Percentiles rank a stretch among this genome's conserved stretches.
Evolutionary conservation across 2,113 vertebrate species (phyloP).

Genomic region (Eptatretus burgeri): DNA sequence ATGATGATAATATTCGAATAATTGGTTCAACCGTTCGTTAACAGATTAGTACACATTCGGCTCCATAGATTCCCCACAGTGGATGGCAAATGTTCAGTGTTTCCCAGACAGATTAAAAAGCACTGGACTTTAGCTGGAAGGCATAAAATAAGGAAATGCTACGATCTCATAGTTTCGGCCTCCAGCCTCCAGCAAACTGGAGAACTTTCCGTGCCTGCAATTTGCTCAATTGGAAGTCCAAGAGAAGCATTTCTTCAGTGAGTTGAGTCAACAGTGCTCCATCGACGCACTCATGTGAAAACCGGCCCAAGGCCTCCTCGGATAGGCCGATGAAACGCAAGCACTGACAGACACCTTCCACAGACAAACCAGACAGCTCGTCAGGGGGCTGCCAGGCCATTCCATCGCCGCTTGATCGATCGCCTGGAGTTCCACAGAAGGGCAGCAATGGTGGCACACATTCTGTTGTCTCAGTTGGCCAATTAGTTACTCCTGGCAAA

Average conservation of each 20-base stretch:
- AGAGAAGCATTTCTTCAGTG: conserved; percentile 70
- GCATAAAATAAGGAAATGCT: too few relatives aligned
- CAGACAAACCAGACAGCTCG: conserved; percentile 45
- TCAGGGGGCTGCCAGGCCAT: conserved; percentile 56
- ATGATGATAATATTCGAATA: too few relatives aligned
- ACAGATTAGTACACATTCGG: too few relatives aligned
- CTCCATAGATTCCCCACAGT: too few relatives aligned
- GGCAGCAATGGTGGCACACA: conserved; percentile 15
- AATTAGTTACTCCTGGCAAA: too few relatives aligned
- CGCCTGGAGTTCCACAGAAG: conserved; percentile 20
- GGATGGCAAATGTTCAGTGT: too few relatives aligned
- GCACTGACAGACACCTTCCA: conserved; percentile 70
- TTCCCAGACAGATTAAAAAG: too few relatives aligned
- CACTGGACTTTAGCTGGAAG: too few relatives aligned
- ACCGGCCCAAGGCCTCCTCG: conserved; percentile 47
- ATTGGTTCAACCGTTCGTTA: too few relatives aligned
- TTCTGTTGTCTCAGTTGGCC: too few relatives aligned
- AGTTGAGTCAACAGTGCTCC: conserved; percentile 78
- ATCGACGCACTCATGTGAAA: conserved; percentile 72
- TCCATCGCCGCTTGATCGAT: conserved; percentile 30
- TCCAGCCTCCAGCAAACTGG: conserved; percentile 89
- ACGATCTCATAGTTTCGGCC: conserved; percentile 44
- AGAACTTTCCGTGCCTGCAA: conserved; percentile 90
- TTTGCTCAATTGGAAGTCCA: conserved; percentile 90
- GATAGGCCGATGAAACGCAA: conserved; percentile 67